These are phyloP conservation scores for Amazona guildingii DNA, from an alignment of 2,113 vertebrate genomes.

Conservation along the genomic window DNA sequence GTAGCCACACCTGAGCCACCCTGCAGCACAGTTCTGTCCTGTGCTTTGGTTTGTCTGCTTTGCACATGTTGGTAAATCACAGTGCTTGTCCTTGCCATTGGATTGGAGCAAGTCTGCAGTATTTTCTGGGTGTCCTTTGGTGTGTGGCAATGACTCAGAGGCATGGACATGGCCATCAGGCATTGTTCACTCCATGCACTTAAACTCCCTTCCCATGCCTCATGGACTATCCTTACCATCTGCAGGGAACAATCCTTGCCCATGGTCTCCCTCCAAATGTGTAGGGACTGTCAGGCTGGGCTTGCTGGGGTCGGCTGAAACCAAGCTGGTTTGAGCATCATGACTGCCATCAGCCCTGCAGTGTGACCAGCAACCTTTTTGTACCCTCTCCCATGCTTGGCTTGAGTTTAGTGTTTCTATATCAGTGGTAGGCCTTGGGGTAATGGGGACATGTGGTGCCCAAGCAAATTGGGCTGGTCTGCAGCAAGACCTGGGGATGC, in stretches of 20 bases:
- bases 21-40: neutral
- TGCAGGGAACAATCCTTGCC: rapidly evolving
- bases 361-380: no score
- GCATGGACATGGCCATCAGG: neutral
- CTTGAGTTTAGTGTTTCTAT: neutral
- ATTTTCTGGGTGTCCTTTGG: neutral
- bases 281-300: neutral
- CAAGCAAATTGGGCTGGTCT: neutral
- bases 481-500: no score
- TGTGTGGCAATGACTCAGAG: rapidly evolving
- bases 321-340: neutral
- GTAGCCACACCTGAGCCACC: neutral
- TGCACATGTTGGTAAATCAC: rapidly evolving
- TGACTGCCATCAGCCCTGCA: neutral
- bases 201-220: neutral
- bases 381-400: neutral
- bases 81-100: neutral
- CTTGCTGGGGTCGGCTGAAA: neutral
- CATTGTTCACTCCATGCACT: neutral
- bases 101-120: rapidly evolving
- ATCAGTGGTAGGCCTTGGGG: neutral
- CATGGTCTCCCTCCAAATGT: neutral
- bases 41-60: rapidly evolving
- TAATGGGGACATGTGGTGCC: neutral
- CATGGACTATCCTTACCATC: neutral